These are phyloP conservation scores for Jordanella pulchra DNA, from an alignment of 2,797 vertebrate species.

Conservation along the genomic window DNA sequence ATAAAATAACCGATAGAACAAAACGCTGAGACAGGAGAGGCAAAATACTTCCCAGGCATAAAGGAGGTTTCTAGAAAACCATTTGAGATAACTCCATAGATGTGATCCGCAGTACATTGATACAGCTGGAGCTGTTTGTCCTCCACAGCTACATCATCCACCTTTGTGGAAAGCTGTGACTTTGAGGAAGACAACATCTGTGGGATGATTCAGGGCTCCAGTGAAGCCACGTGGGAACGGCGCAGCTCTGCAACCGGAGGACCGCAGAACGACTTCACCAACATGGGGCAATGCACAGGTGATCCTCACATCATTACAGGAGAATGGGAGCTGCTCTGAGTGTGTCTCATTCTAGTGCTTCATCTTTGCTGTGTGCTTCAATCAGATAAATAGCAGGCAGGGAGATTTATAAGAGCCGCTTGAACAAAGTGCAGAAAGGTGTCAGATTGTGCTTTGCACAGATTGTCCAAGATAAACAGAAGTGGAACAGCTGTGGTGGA, in stretches of 20 bases:
- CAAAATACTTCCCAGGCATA: not conserved
- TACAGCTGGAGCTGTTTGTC: not conserved
- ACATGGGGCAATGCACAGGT: constrained; percentile 86
- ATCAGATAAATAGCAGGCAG: no score
- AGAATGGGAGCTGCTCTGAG: not conserved
- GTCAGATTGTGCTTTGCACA: not conserved
- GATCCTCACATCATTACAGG: constrained; percentile 10
- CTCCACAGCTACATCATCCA: constrained; percentile 72
- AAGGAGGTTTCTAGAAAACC: no score
- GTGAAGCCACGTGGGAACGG: constrained; percentile 78
- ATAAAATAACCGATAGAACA: not conserved
- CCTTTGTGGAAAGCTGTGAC: constrained; percentile 87
- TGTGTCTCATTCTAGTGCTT: not conserved
- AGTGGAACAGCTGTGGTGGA: not conserved
- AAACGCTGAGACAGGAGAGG: not conserved
- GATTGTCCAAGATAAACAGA: not conserved
- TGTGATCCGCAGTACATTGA: not conserved
- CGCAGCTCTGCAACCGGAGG: constrained; percentile 67
- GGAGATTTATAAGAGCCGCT: constrained; percentile 17
- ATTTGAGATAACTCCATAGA: not conserved
- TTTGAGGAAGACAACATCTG: constrained; percentile 90
- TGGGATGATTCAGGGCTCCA: constrained; percentile 87
- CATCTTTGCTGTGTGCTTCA: not conserved
- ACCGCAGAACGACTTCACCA: constrained; percentile 82
- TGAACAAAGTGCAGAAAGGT: constrained; percentile 36